Percentiles rank a stretch among this genome's conserved stretches.
Conservation (phyloP, 2,797 vertebrate genomes). For the Hippocampus kuda region DNA sequence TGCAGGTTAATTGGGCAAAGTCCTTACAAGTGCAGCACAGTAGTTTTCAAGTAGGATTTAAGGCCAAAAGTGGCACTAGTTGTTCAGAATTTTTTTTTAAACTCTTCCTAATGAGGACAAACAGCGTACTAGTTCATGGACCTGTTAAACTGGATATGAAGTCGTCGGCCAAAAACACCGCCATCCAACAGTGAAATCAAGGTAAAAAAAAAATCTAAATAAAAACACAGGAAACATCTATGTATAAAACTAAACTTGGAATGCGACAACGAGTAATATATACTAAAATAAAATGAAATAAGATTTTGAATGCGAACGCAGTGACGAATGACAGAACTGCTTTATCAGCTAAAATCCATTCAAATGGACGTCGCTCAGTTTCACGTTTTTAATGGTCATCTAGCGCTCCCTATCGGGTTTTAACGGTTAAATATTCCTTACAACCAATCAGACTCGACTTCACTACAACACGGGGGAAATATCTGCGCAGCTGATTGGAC, state of each 20-base stretch:
- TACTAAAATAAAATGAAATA: not conserved
- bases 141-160: too few species aligned
- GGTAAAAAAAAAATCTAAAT: not conserved
- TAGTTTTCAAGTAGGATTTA: too few species aligned
- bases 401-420: conserved; percentile 40
- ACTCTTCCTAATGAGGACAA: too few species aligned
- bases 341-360: not conserved
- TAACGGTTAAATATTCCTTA: conserved; percentile 1
- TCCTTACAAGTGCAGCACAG: too few species aligned
- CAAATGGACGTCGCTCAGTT: not conserved
- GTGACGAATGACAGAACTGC: not conserved
- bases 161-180: too few species aligned
- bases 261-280: not conserved
- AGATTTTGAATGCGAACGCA: not conserved
- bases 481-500: conserved; percentile 49
- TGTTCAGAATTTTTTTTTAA: too few species aligned
- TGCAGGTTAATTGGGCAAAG: too few species aligned
- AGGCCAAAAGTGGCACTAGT: too few species aligned
- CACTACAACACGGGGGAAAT: conserved; percentile 19
- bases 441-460: conserved; percentile 43
- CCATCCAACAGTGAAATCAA: not conserved
- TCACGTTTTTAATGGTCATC: not conserved
- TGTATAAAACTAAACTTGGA: not conserved
- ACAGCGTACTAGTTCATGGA: too few species aligned
- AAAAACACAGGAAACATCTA: not conserved